A percentile compares a stretch with the other conserved stretches of the same genome.
phyloP scores from a whole-genome alignment of 2,888 invertebrate species.

The Rhaphigaster nebulosa region DNA sequence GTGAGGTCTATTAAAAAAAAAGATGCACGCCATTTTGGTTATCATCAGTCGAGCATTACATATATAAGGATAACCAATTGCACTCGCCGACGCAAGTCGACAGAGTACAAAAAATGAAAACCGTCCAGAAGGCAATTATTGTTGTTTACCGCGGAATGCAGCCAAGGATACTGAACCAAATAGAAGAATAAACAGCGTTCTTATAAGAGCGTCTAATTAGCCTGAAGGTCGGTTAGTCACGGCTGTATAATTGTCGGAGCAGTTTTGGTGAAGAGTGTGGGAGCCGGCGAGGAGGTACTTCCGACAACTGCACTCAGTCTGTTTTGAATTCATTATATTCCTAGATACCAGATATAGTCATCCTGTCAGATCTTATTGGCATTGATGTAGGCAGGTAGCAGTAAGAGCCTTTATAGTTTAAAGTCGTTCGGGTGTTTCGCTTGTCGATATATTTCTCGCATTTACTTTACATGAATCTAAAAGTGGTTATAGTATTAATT shows the following conservation, averaged over 20 bases:
- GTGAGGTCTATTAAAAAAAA: no score
- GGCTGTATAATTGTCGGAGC: constrained; percentile 19
- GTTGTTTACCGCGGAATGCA: constrained; percentile 30
- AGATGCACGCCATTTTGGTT: neutral
- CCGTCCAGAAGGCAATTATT: neutral
- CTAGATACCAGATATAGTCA: constrained; percentile 18
- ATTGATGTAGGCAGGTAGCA: neutral
- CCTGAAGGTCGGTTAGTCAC: constrained; percentile 15
- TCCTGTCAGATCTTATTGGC: neutral
- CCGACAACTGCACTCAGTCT: neutral
- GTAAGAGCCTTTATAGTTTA: neutral
- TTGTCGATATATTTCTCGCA: no score
- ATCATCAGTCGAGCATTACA: neutral
- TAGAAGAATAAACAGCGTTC: neutral
- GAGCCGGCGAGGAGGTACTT: neutral
- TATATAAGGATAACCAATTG: neutral
- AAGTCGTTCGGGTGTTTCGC: neutral
- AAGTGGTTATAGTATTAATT: neutral
- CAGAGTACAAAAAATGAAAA: neutral
- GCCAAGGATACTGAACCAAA: neutral
- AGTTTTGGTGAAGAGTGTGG: constrained; percentile 4
- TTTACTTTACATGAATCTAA: neutral
- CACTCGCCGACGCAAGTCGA: neutral
- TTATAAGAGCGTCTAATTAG: constrained; percentile 42
- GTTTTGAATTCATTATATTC: constrained; percentile 7